Conservation (phyloP, 2,797 vertebrate species). For the Apodemus agrarius region DNA sequence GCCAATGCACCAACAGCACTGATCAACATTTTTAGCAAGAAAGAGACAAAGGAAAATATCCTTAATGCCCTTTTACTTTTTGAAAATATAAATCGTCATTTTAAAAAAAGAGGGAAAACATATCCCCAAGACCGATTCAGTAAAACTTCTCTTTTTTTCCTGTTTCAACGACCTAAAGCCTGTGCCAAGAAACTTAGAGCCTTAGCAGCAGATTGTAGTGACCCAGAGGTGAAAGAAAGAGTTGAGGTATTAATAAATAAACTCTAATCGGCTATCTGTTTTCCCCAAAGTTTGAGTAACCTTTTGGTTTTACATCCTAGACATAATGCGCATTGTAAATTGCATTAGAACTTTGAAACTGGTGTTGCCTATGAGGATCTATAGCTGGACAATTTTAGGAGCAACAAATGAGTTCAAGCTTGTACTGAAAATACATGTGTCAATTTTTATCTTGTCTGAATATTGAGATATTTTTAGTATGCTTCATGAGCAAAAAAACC, state of each 20-base stretch:
- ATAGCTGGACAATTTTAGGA: conserved; percentile 62
- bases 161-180: conserved; percentile 81
- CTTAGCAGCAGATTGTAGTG: conserved; percentile 79
- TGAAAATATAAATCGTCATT: conserved; percentile 82
- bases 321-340: conserved; percentile 66
- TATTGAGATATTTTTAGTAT: conserved; percentile 81
- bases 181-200: conserved; percentile 81
- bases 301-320: conserved; percentile 68
- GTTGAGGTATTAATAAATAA: conserved; percentile 79
- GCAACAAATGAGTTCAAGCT: conserved; percentile 69
- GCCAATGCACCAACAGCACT: conserved; percentile 79
- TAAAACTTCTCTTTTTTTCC: conserved; percentile 81
- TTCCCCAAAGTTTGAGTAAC: conserved; percentile 56
- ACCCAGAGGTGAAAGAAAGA: conserved; percentile 80
- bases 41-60: conserved; percentile 80
- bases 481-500: conserved; percentile 79
- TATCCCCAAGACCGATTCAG: conserved; percentile 80
- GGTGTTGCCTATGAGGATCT: conserved; percentile 64
- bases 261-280: conserved; percentile 70
- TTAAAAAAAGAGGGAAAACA: conserved; percentile 80
- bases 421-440: conserved; percentile 77
- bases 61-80: conserved; percentile 80
- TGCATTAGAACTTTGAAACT: conserved; percentile 65
- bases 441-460: conserved; percentile 78
- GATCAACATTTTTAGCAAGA: conserved; percentile 82